These are phyloP conservation scores for Copidosoma aretas DNA, from an alignment of 2,888 invertebrate species.

Conservation along the genomic window DNA sequence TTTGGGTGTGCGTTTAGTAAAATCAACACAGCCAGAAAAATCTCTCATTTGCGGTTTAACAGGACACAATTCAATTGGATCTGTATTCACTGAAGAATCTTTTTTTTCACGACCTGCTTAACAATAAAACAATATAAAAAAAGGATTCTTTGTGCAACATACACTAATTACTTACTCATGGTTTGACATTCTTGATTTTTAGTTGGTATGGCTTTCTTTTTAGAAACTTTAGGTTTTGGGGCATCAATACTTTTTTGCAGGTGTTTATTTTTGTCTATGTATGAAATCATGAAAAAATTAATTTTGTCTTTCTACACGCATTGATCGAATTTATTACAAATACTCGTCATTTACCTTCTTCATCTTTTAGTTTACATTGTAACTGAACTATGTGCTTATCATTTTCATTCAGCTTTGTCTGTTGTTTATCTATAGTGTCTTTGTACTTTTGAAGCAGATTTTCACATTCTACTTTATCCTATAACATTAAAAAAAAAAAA, in stretches of 20 bases:
- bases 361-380: constrained; percentile 47
- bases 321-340: too few species aligned
- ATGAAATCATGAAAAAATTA: not conserved
- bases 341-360: constrained; percentile 38
- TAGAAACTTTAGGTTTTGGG: not conserved
- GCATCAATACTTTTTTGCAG: not conserved
- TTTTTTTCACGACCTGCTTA: constrained; percentile 17
- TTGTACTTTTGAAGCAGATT: constrained; percentile 37
- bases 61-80: not conserved
- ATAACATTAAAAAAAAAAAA: constrained; percentile 6
- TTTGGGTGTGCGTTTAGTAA: constrained; percentile 1
- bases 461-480: constrained; percentile 46
- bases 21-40: not conserved
- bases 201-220: not conserved
- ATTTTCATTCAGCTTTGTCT: constrained; percentile 47
- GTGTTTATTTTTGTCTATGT: not conserved
- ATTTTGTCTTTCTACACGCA: not conserved
- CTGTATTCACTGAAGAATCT: constrained; percentile 23
- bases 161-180: not conserved
- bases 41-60: not conserved
- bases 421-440: constrained; percentile 37
- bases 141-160: not conserved
- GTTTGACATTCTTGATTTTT: constrained; percentile 3
- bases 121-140: constrained; percentile 4
- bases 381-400: constrained; percentile 50